These are phyloP conservation scores for Zaprionus ghesquierei DNA, from an alignment of 1,140 invertebrate genomes.

Conservation along the genomic window DNA sequence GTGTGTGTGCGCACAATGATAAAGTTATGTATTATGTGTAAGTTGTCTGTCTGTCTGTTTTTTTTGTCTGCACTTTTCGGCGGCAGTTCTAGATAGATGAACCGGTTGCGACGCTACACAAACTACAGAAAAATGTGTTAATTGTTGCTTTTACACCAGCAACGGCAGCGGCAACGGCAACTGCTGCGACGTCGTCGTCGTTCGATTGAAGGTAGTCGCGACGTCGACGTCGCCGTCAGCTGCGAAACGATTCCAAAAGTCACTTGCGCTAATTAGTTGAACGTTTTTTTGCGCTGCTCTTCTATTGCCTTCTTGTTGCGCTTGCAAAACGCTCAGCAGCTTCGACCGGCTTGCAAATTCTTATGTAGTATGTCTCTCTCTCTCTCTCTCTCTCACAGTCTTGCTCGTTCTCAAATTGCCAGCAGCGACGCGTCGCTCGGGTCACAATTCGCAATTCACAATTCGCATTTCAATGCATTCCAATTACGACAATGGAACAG, in stretches of 20 bases:
- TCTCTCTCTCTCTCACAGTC: no score
- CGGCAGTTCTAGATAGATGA: conserved; percentile 30
- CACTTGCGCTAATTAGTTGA: conserved; percentile 79
- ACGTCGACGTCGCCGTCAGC: conserved; percentile 19
- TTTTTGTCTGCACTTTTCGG: conserved; percentile 36
- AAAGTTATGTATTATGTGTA: conserved; percentile 63
- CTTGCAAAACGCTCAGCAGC: conserved; percentile 56
- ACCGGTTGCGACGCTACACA: conserved; percentile 58
- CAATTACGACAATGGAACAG: conserved; percentile 46
- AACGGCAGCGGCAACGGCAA: conserved; percentile 6
- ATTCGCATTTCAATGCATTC: conserved; percentile 50
- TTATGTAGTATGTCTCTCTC: conserved; percentile 25
- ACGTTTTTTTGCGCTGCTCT: conserved; percentile 58
- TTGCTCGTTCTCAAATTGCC: conserved; percentile 43
- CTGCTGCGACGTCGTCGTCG: conserved; percentile 14
- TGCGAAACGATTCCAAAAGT: conserved; percentile 66
- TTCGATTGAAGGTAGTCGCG: conserved; percentile 40
- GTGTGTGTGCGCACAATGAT: conserved; percentile 11
- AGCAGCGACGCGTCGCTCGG: neutral
- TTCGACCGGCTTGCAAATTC: conserved; percentile 36
- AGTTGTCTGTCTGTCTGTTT: conserved; percentile 27
- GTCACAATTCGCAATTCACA: conserved; percentile 10
- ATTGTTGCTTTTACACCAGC: conserved; percentile 47
- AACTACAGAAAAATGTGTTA: conserved; percentile 73
- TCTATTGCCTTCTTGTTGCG: conserved; percentile 31